phyloP scores from a whole-genome alignment of 2,113 vertebrate genomes.

The Plotosus lineatus region DNA sequence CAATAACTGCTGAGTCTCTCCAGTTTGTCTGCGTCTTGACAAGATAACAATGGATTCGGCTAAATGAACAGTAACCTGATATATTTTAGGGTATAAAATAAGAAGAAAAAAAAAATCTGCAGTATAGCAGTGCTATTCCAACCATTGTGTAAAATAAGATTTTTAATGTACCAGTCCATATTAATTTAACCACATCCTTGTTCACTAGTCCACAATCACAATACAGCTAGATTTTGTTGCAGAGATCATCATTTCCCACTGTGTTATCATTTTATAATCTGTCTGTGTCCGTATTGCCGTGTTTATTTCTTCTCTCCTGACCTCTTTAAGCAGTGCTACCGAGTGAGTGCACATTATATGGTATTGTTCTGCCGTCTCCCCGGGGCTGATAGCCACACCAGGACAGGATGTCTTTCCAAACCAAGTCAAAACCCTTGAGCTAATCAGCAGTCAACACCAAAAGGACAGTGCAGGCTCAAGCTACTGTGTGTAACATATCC shows the following conservation, averaged over 20 bases:
- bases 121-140: not conserved
- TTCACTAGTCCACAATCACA: not conserved
- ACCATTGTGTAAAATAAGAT: not conserved
- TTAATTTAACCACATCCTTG: not conserved
- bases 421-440: not conserved
- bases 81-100: not conserved
- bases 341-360: conserved; percentile 9
- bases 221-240: conserved; percentile 9
- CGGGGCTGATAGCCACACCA: conserved; percentile 18
- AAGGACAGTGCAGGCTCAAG: not conserved
- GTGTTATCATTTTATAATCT: conserved; percentile 22
- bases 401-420: conserved; percentile 23
- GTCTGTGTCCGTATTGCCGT: not conserved
- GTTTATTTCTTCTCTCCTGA: conserved; percentile 19
- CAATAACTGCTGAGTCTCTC: not conserved
- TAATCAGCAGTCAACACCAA: not conserved
- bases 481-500: not conserved
- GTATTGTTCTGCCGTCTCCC: conserved; percentile 29
- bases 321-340: conserved; percentile 13
- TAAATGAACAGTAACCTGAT: not conserved
- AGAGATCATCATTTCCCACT: not conserved
- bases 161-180: not conserved
- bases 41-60: not conserved
- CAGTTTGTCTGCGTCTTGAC: not conserved
- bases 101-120: not conserved